These are phyloP conservation scores for Acanthoscelides obtectus DNA, from an alignment of 2,888 invertebrate genomes.

Conservation along the genomic window DNA sequence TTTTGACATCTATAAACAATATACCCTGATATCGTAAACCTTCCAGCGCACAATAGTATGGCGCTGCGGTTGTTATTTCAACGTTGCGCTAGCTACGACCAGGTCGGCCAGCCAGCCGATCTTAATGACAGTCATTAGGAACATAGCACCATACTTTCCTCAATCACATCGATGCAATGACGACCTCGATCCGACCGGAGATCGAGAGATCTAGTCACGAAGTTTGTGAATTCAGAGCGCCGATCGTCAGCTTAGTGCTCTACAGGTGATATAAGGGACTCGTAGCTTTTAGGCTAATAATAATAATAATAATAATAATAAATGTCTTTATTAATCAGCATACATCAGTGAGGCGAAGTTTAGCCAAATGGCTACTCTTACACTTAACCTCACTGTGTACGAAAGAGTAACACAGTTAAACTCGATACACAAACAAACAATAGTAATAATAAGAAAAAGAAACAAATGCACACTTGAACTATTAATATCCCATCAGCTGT, in stretches of 20 bases:
- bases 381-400: too few species aligned
- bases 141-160: constrained; percentile 29
- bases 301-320: too few species aligned
- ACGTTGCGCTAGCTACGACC: constrained; percentile 19
- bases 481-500: too few species aligned
- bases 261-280: background rate
- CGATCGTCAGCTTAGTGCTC: background rate
- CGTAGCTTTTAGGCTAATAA: too few species aligned
- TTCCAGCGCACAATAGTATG: background rate
- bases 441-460: too few species aligned
- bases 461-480: too few species aligned
- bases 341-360: too few species aligned
- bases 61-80: constrained; percentile 20
- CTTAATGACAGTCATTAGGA: constrained; percentile 29
- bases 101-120: too few species aligned
- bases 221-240: background rate
- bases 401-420: too few species aligned
- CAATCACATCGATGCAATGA: constrained; percentile 24
- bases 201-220: background rate
- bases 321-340: too few species aligned
- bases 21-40: constrained; percentile 1
- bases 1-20: constrained; percentile 2
- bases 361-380: too few species aligned
- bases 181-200: constrained; percentile 7
- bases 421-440: too few species aligned